Conservation (phyloP, 2,113 vertebrate genomes). For the Cynopterus brachyotis region DNA sequence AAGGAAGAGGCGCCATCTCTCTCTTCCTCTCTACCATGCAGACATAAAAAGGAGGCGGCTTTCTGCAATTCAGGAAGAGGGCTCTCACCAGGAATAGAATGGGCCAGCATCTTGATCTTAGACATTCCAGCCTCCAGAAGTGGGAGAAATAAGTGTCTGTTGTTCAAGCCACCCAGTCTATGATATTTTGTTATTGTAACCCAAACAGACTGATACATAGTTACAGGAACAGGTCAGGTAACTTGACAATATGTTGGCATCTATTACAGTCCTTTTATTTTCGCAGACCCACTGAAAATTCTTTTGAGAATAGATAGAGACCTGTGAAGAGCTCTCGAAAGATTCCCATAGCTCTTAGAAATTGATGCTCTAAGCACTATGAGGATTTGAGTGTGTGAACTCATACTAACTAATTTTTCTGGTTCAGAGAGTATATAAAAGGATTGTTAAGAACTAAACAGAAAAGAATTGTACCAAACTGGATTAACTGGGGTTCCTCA, state of each 20-base stretch:
- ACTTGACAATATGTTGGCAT: neutral
- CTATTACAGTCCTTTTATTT: neutral
- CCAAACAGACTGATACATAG: neutral
- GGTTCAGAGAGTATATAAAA: conserved; percentile 12
- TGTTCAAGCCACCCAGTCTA: neutral
- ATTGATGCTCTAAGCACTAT: neutral
- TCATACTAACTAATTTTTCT: conserved; percentile 38
- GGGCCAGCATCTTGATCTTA: neutral
- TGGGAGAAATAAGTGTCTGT: neutral
- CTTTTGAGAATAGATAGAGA: neutral
- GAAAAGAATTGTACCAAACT: conserved; percentile 47
- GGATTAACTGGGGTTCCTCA: conserved; percentile 37
- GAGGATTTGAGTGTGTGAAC: neutral
- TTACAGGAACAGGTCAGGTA: neutral
- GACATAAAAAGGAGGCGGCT: neutral
- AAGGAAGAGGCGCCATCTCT: neutral
- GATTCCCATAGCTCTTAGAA: neutral
- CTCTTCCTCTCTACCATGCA: neutral
- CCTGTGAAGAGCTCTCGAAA: conserved; percentile 13
- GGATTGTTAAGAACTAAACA: conserved; percentile 41
- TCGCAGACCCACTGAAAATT: neutral
- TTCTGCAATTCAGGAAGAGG: neutral
- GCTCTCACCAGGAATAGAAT: neutral
- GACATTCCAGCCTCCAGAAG: neutral
- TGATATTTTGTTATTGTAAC: neutral